Conservation (phyloP, 2,888 invertebrate genomes). For the Electrophaes corylata region DNA sequence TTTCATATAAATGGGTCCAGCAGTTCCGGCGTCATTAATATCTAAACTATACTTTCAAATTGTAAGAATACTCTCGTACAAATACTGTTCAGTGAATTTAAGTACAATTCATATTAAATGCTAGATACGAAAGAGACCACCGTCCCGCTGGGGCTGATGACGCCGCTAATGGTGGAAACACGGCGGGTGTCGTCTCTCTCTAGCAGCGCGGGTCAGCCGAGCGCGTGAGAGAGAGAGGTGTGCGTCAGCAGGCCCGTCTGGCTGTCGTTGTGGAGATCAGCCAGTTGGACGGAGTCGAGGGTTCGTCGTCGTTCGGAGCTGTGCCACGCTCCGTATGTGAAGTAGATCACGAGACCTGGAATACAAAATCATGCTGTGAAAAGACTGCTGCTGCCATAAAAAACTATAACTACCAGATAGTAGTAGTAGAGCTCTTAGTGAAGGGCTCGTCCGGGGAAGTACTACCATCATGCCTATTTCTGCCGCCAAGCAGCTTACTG, state of each 20-base stretch:
- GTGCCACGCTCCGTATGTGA: slow-evolving; percentile 89
- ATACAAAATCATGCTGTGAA: slow-evolving; percentile 1
- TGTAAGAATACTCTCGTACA: not conserved
- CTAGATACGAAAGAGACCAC: slow-evolving; percentile 71
- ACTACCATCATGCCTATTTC: too few relatives aligned
- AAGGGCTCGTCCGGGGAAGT: too few relatives aligned
- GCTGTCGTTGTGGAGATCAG: slow-evolving; percentile 69
- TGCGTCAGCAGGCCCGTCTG: slow-evolving; percentile 64
- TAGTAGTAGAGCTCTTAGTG: too few relatives aligned
- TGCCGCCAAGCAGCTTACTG: too few relatives aligned
- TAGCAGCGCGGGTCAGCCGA: slow-evolving; percentile 60
- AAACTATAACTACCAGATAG: too few relatives aligned
- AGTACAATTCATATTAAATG: slow-evolving; percentile 45
- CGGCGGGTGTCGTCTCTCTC: slow-evolving; percentile 15
- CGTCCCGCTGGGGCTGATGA: slow-evolving; percentile 61
- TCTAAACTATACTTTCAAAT: not conserved
- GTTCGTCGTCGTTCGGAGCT: slow-evolving; percentile 80
- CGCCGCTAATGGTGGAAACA: not conserved
- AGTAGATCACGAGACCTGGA: slow-evolving; percentile 89
- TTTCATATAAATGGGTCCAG: not conserved
- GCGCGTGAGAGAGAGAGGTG: slow-evolving; percentile 55
- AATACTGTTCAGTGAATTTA: slow-evolving; percentile 2
- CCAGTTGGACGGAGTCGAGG: slow-evolving; percentile 56
- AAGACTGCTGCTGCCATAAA: too few relatives aligned
- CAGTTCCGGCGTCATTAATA: not conserved